phyloP scores from a whole-genome alignment of 2,113 vertebrate genomes.

The Nibea albiflora region DNA sequence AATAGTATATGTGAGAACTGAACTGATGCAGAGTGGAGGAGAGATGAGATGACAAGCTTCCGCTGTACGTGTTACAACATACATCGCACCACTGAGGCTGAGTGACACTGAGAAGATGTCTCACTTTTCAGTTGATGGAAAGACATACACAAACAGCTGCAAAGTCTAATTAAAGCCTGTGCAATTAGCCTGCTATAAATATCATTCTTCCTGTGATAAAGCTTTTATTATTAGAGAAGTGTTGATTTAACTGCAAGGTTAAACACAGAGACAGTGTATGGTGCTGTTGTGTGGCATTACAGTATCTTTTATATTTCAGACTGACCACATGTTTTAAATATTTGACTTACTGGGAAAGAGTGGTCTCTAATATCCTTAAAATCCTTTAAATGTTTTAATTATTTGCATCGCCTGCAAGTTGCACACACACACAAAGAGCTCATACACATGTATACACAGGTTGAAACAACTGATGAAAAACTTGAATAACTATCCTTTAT shows the following conservation, averaged over 20 bases:
- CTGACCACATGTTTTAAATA: not conserved
- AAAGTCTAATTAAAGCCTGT: not conserved
- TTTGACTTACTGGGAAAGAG: not conserved
- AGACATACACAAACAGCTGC: not conserved
- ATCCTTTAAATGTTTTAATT: not conserved
- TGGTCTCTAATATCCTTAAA: not conserved
- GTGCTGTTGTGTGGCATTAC: not conserved
- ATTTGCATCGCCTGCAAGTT: not conserved
- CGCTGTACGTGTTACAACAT: slow-evolving; percentile 73
- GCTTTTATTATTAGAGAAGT: not conserved
- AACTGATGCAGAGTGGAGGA: slow-evolving; percentile 85
- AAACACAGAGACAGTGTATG: not conserved
- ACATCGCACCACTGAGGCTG: slow-evolving; percentile 77
- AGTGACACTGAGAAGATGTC: slow-evolving; percentile 20
- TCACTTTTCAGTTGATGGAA: not conserved
- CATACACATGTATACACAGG: not conserved
- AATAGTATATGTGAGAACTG: slow-evolving; percentile 41
- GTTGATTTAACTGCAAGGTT: not conserved
- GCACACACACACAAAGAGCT: not conserved
- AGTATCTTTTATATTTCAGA: not conserved
- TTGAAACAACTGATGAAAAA: not conserved
- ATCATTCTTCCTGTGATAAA: not conserved
- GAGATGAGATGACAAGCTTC: slow-evolving; percentile 71
- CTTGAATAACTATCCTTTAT: not conserved
- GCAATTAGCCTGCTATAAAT: not conserved